Percentiles rank a stretch among this genome's conserved stretches.
Conservation (phyloP, 2,888 invertebrate genomes). For the Lobophora halterata region DNA sequence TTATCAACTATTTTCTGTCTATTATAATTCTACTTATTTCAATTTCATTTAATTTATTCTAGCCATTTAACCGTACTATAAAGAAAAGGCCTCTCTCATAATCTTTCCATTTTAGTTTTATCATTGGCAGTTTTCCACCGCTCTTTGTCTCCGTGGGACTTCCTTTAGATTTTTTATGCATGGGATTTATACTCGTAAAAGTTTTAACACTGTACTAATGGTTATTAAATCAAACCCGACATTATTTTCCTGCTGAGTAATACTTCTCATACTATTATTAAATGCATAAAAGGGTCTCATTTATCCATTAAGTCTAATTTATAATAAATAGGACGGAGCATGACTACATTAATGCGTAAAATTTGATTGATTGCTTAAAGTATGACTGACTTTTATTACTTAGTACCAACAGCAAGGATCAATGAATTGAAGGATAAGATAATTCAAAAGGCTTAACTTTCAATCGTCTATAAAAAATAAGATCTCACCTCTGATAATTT, state of each 20-base stretch:
- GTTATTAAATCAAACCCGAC: slow-evolving; percentile 6
- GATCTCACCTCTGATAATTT: too few relatives aligned
- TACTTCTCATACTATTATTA: slow-evolving; percentile 9
- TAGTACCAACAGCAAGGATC: slow-evolving; percentile 7
- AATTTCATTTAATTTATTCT: too few relatives aligned
- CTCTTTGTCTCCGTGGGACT: slow-evolving; percentile 4
- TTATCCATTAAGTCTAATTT: slow-evolving; percentile 69
- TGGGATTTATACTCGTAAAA: not conserved
- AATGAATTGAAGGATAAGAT: not conserved
- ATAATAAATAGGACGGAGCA: slow-evolving; percentile 55
- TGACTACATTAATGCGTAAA: slow-evolving; percentile 52
- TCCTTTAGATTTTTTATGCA: not conserved
- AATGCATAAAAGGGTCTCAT: slow-evolving; percentile 16
- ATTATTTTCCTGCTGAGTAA: slow-evolving; percentile 8
- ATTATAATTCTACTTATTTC: too few relatives aligned
- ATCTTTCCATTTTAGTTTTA: too few relatives aligned
- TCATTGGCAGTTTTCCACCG: too few relatives aligned
- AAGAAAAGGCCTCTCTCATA: too few relatives aligned
- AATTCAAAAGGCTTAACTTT: too few relatives aligned
- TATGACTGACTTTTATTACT: slow-evolving; percentile 26
- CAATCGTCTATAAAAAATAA: too few relatives aligned
- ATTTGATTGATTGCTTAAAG: slow-evolving; percentile 64
- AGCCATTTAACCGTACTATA: too few relatives aligned
- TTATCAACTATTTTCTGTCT: too few relatives aligned
- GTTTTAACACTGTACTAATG: not conserved